Conservation (phyloP, 2,113 vertebrate genomes). For the Channa maculata region DNA sequence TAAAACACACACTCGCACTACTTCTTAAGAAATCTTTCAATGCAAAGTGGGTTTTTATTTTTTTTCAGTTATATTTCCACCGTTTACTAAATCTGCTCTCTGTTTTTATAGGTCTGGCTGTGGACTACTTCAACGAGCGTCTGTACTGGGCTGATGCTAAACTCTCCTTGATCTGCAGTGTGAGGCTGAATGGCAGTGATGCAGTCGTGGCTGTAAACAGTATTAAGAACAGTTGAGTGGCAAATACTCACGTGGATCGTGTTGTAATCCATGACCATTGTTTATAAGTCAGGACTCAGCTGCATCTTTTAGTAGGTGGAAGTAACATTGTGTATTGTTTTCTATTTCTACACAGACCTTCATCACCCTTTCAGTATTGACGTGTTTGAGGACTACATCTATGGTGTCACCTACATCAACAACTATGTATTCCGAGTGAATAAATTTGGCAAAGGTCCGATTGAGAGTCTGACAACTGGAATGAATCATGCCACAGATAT, state of each 20-base stretch:
- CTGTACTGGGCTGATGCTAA: slow-evolving; percentile 97
- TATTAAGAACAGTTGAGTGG: slow-evolving; percentile 88
- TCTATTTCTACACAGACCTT: slow-evolving; percentile 79
- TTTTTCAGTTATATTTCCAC: neutral
- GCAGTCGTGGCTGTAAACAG: slow-evolving; percentile 88
- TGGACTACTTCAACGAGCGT: slow-evolving; percentile 97
- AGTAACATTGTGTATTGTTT: neutral
- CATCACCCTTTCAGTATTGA: slow-evolving; percentile 97
- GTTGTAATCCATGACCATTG: no score
- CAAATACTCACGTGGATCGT: no score
- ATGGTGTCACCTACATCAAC: slow-evolving; percentile 95
- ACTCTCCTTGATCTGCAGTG: slow-evolving; percentile 93
- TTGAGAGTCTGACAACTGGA: slow-evolving; percentile 91
- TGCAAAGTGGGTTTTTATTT: neutral
- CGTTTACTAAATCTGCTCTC: neutral
- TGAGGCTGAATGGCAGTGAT: slow-evolving; percentile 93
- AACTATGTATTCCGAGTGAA: slow-evolving; percentile 96
- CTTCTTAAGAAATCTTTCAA: neutral
- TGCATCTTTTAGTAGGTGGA: no score
- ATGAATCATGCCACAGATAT: slow-evolving; percentile 96
- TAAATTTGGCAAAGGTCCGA: slow-evolving; percentile 91
- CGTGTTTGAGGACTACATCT: slow-evolving; percentile 97
- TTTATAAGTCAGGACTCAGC: no score
- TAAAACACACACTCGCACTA: slow-evolving; percentile 43
- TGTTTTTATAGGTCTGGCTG: slow-evolving; percentile 87